Percentiles rank a stretch among this genome's conserved stretches.
Conservation (phyloP, 64 coral and sea anemone species). For the Astreopora myriophthalma region DNA sequence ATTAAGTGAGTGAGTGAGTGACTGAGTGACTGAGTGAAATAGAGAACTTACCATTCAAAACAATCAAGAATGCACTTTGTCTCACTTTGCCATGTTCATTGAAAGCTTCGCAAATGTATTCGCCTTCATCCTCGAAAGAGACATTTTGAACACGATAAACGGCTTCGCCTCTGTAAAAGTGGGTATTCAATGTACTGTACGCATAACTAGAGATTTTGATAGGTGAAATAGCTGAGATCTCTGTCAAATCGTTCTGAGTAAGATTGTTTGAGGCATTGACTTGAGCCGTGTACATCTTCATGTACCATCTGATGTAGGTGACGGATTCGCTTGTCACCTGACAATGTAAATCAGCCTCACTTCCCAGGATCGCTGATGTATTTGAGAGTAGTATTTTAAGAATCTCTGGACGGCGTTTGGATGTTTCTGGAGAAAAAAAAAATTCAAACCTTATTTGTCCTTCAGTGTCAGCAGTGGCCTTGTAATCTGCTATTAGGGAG, state of each 20-base stretch:
- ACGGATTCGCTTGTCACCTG: slow-evolving; percentile 12
- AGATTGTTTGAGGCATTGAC: background rate
- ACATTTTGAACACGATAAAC: slow-evolving; percentile 23
- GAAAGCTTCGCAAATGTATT: slow-evolving; percentile 58
- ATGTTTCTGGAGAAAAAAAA: background rate
- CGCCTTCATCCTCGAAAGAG: slow-evolving; percentile 21
- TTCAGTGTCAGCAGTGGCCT: too few relatives aligned
- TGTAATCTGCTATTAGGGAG: too few relatives aligned
- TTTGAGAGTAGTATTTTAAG: background rate
- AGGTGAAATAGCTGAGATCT: background rate
- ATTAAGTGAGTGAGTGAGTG: too few relatives aligned
- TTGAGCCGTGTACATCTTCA: background rate
- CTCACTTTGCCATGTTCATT: slow-evolving; percentile 28
- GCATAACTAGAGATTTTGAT: background rate
- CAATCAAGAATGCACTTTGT: background rate
- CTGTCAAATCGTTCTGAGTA: background rate
- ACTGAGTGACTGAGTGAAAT: too few relatives aligned
- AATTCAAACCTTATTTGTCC: too few relatives aligned
- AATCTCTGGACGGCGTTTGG: background rate
- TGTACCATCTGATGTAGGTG: slow-evolving; percentile 45
- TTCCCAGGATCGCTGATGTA: background rate
- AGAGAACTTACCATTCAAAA: background rate
- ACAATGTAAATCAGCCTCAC: background rate
- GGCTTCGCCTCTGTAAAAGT: background rate
- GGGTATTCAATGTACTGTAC: background rate